Base-by-base conservation (phyloP, 2,113 vertebrate species). In the Trinectes maculatus region DNA sequence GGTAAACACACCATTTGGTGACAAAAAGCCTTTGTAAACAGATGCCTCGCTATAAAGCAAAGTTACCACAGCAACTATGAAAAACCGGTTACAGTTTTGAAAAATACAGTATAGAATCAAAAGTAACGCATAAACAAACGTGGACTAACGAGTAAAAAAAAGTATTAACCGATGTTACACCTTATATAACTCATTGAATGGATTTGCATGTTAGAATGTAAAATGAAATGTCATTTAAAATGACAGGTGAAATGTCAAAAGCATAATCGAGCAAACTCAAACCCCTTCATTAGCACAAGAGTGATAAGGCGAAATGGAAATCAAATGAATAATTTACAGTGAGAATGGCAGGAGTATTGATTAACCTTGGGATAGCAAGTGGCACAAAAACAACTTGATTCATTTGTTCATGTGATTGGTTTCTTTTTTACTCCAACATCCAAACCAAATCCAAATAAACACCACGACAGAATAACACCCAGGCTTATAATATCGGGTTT, bases 1-100 rank as follows among this genome's bases (percentile, higher is more conserved):
- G 84, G 88, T 83, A 84, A 88, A 81, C 80, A 74, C 37, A 78
- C 44, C 72, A 58, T 83, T 84, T 84, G 70, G 53, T 59, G 28
- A 59, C 47, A 9, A 58, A n/a, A 43, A 31, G 40, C 8, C 8
- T 47, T 42, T 46, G 34, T 24, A 74, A 85, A 75, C 89, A 89
- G 82, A 87, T 85, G 81, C 83, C 71, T 57, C 37, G 55, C 42
- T 78, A 56, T 3, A 37, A 77, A 48, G 52, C 74, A 74, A 60
- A 74, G 70, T 78, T 72, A 48, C 34, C 22, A 31, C 62, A 69
- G 37, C 57, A 86, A 77, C 77, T 16, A 48, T 26, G 55, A 44
- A 31, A 34, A 71, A 36, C 53, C 53, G 42, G 28, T 55, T 8
- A 24, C 11, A 52, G 34, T 42, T 51, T 51, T 34, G n/a, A 61